Evolutionary conservation across 2,113 vertebrate species (phyloP).

Genomic region (Podarcis cretensis): DNA sequence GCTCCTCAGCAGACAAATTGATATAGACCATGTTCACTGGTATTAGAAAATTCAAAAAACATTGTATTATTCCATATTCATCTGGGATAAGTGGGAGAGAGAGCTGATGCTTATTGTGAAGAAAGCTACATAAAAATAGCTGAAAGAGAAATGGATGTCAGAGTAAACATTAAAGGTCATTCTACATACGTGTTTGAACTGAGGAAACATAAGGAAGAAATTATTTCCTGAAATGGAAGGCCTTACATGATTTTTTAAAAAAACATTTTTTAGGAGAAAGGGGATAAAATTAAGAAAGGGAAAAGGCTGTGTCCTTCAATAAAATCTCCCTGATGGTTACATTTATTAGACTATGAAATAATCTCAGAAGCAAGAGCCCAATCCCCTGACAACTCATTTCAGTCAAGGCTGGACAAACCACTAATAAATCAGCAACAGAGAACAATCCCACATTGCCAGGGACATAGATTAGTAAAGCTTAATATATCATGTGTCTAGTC

Average conservation of each 20-base stretch:
- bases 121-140: neutral
- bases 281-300: slow-evolving; percentile 29
- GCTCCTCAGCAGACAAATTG: neutral
- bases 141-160: neutral
- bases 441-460: slow-evolving; percentile 11
- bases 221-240: slow-evolving; percentile 47
- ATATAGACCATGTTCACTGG: neutral
- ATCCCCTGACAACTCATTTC: slow-evolving; percentile 27
- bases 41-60: neutral
- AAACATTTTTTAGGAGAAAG: slow-evolving; percentile 34
- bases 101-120: neutral
- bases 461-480: neutral
- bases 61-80: neutral
- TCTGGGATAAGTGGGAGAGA: neutral
- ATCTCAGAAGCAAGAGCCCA: slow-evolving; percentile 34
- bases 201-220: slow-evolving; percentile 33
- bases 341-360: slow-evolving; percentile 39
- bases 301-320: slow-evolving; percentile 24
- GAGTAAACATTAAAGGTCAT: slow-evolving; percentile 1
- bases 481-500: neutral
- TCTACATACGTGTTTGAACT: slow-evolving; percentile 26
- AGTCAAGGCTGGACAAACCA: slow-evolving; percentile 32
- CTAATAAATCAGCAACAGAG: slow-evolving; percentile 31
- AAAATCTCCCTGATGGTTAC: slow-evolving; percentile 25
- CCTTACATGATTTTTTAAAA: too few species aligned